Base-by-base conservation (phyloP, 2,113 vertebrate genomes). In the Aplodontia rufa region DNA sequence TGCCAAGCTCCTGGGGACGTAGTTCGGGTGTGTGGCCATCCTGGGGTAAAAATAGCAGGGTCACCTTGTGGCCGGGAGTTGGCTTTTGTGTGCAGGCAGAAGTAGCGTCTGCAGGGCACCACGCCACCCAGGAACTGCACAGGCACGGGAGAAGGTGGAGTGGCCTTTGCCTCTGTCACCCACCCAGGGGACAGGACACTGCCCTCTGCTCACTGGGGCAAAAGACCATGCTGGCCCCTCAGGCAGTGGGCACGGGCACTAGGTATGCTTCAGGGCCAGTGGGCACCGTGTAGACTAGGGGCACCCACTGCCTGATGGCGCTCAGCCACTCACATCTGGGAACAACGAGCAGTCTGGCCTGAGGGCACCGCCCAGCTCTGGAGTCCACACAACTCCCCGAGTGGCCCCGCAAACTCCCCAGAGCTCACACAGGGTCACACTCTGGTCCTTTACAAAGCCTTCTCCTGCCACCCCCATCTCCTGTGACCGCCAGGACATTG, bases 31-130 rank as follows among this genome's bases (percentile, higher is more conserved):
- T 92, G n/a, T 88, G 89, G 91, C 94, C 69, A 69, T 86, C 68
- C 35, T 58, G 45, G 20, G 64, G 30, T 94, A 86, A 97, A 97
- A 97, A 97, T 82, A 97, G 95, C 12, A 49, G 0, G 0, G 95
- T 98, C 97, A 97, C 93, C 96, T 95, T 97, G 92, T 80, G 96
- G 94, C 91, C 88, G 11, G 32, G 80, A 92, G 17, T 32, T 68
- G 66, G 87, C 84, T 97, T 97, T 91, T 88, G 76, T 92, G 60
- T 71, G 37, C 81, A 62, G 62, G 51, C 88, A 71, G 92, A 87
- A 97, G 97, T 60, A 19, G 86, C 37, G 53, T 37, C 28, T 64
- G 90, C 60, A 13, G n/a, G 53, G 3, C 4, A 0, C 74, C 26
- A 11, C 47, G 37, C 2, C 47, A 58, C 13, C 47, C 47, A 10